A percentile compares a stretch with the other conserved stretches of the same genome.
phyloP scores from a whole-genome alignment of 2,113 vertebrate genomes.

The Pavo muticus region DNA sequence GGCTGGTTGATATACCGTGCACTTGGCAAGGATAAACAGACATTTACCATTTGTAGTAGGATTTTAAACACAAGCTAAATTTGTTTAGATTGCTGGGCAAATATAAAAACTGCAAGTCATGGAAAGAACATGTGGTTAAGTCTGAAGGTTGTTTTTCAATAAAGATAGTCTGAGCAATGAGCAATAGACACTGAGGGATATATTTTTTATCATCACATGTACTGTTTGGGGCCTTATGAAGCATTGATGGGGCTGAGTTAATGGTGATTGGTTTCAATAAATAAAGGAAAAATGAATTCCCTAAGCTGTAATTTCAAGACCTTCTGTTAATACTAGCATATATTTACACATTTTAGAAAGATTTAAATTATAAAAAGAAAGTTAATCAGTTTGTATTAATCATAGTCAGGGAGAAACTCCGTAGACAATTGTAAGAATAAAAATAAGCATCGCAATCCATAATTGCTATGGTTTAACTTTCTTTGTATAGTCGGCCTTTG shows the following conservation, averaged over 20 bases:
- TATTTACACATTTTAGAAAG: conserved; percentile 32
- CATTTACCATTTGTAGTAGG: background rate
- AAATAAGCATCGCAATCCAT: background rate
- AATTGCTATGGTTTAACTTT: conserved; percentile 7
- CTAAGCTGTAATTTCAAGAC: background rate
- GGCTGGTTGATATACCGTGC: background rate
- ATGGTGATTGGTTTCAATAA: background rate
- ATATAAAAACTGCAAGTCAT: background rate
- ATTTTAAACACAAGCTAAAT: background rate
- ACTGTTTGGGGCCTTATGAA: background rate
- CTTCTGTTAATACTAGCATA: background rate
- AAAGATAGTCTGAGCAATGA: background rate
- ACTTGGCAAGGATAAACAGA: background rate
- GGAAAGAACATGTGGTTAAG: background rate
- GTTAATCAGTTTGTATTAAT: conserved; percentile 44
- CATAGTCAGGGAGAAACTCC: conserved; percentile 4
- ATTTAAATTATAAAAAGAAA: conserved; percentile 31
- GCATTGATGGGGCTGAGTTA: background rate
- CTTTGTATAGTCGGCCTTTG: background rate
- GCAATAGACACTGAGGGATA: background rate
- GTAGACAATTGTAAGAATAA: conserved; percentile 13
- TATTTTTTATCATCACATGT: background rate
- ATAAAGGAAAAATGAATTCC: background rate
- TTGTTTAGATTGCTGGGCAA: background rate
- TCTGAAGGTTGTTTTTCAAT: background rate